phyloP scores from a whole-genome alignment of 2,888 invertebrate genomes.

The Endomychus coccineus region DNA sequence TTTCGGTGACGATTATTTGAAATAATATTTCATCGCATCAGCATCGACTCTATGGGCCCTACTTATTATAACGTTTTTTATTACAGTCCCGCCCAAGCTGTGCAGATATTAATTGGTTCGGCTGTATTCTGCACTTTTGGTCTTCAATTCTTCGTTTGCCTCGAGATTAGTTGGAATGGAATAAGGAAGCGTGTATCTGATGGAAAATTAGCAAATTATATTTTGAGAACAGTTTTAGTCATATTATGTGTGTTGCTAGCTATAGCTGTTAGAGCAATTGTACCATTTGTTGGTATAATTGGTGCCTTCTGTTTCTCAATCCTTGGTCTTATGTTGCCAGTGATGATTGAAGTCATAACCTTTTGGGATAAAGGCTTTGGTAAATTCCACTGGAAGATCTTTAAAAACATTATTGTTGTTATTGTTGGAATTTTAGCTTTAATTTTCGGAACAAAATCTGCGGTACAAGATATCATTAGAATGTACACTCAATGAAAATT shows the following conservation, averaged over 20 bases:
- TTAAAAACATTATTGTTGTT: constrained; percentile 71
- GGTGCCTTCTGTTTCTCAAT: constrained; percentile 92
- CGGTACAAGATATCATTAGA: constrained; percentile 53
- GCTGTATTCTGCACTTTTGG: constrained; percentile 94
- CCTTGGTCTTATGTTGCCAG: constrained; percentile 82
- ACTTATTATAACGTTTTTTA: constrained; percentile 26
- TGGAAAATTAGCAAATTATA: constrained; percentile 66
- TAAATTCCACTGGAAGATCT: constrained; percentile 59
- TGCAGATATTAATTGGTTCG: constrained; percentile 77
- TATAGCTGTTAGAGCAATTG: constrained; percentile 79
- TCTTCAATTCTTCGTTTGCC: constrained; percentile 93
- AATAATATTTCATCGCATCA: too few species aligned
- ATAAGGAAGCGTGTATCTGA: constrained; percentile 59
- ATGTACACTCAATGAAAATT: constrained; percentile 26
- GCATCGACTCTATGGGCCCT: too few species aligned
- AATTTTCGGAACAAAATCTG: constrained; percentile 68
- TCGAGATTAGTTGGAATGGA: constrained; percentile 83
- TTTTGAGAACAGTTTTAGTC: constrained; percentile 60
- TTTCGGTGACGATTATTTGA: too few species aligned
- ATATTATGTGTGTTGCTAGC: constrained; percentile 68
- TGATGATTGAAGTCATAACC: constrained; percentile 75
- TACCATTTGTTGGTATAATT: constrained; percentile 84
- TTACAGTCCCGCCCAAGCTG: constrained; percentile 74
- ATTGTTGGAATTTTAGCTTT: constrained; percentile 74
- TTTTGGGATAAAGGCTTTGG: constrained; percentile 82